A percentile compares a stretch with the other conserved stretches of the same genome.
phyloP scores from a whole-genome alignment of 2,113 vertebrate genomes.

The Rousettus leschenaultii region DNA sequence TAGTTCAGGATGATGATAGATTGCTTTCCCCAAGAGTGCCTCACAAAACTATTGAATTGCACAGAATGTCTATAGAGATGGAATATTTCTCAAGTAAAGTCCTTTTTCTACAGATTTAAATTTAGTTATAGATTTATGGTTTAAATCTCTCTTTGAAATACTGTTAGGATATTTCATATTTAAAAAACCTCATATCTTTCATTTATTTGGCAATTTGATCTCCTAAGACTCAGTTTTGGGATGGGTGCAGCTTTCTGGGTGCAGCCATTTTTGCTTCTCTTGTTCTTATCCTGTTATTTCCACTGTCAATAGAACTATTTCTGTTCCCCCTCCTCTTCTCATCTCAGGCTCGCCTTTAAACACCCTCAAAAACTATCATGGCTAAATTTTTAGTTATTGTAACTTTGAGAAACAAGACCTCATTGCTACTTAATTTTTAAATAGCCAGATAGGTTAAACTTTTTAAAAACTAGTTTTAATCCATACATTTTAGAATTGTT shows the following conservation, averaged over 20 bases:
- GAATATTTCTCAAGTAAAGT: background rate
- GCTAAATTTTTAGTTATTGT: background rate
- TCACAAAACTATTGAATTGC: background rate
- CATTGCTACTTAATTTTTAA: background rate
- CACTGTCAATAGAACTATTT: background rate
- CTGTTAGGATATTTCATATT: background rate
- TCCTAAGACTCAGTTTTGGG: background rate
- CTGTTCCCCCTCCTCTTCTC: accelerated
- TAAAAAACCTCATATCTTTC: background rate
- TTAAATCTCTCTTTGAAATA: background rate
- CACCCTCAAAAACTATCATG: background rate
- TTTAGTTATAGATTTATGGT: background rate
- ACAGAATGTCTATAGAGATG: background rate
- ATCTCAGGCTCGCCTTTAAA: accelerated
- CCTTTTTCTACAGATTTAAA: background rate
- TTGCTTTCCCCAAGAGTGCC: background rate
- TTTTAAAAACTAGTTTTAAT: background rate
- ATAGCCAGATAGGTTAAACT: background rate
- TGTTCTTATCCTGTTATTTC: background rate
- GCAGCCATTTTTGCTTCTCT: background rate
- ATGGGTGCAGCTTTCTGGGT: background rate
- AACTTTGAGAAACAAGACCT: background rate
- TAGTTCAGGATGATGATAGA: background rate
- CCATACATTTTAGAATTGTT: background rate
- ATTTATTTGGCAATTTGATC: background rate